These are phyloP conservation scores for Julus scandinavius DNA, from an alignment of 2,888 invertebrate species.

Conservation along the genomic window DNA sequence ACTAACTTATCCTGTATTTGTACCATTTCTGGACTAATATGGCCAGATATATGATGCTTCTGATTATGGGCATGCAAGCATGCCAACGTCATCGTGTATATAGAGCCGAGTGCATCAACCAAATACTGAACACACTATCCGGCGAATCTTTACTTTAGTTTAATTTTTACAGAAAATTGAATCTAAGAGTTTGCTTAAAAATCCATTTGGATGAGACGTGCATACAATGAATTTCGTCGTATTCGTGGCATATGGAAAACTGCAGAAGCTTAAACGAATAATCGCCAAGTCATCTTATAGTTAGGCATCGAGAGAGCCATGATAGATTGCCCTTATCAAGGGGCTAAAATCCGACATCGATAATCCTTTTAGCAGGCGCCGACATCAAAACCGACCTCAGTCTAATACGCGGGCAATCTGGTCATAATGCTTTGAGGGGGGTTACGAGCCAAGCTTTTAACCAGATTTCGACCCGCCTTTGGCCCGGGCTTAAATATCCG, in stretches of 20 bases:
- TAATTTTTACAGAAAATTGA: too few species aligned
- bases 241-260: background rate
- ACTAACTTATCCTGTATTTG: too few species aligned
- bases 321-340: conserved; percentile 18
- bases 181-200: background rate
- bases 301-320: background rate
- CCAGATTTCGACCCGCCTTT: background rate
- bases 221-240: background rate
- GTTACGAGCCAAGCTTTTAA: background rate
- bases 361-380: conserved; percentile 20
- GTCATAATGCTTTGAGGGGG: background rate
- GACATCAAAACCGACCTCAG: background rate
- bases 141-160: too few species aligned
- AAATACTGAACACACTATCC: too few species aligned
- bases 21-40: too few species aligned
- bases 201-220: background rate
- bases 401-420: background rate
- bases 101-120: too few species aligned
- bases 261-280: background rate
- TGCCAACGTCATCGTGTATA: too few species aligned
- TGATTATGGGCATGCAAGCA: too few species aligned
- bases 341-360: background rate
- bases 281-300: conserved; percentile 6
- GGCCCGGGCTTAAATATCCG: background rate
- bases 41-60: too few species aligned